A percentile compares a stretch with the other conserved stretches of the same genome.
These are phyloP conservation scores for Aplysia californica DNA, from an alignment of 1,140 invertebrate genomes.

Conservation along the genomic window DNA sequence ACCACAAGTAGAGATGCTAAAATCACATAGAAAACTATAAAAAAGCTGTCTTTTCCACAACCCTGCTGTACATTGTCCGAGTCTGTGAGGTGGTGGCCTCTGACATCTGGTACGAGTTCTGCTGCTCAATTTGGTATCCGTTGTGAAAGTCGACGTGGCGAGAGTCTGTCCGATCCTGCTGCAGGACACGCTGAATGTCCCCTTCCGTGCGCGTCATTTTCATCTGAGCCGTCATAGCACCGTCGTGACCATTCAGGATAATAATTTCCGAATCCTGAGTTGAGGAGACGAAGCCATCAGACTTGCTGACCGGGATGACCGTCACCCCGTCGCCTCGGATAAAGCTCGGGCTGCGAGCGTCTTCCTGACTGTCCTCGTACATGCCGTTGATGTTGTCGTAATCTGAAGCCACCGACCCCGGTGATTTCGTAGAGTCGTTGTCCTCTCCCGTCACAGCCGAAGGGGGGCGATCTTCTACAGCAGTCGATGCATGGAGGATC, in stretches of 20 bases:
- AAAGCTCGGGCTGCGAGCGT: conserved; percentile 1
- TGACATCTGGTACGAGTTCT: conserved; percentile 25
- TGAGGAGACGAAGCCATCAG: conserved; percentile 44
- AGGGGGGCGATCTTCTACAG: conserved; percentile 9
- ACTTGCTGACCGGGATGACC: conserved; percentile 48
- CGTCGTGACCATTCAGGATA: conserved; percentile 32
- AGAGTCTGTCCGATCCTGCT: conserved; percentile 16
- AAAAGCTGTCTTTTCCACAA: conserved; percentile 29
- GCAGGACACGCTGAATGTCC: conserved; percentile 26
- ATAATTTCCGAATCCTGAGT: conserved; percentile 28
- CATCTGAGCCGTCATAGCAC: conserved; percentile 21
- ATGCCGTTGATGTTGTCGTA: conserved; percentile 58
- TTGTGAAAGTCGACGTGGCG: conserved; percentile 28
- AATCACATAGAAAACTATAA: conserved; percentile 28
- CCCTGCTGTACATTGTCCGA: conserved; percentile 25
- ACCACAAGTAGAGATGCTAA: neutral
- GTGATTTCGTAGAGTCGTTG: conserved; percentile 37
- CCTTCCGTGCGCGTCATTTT: conserved; percentile 34
- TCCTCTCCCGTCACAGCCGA: conserved; percentile 37
- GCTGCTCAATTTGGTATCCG: conserved; percentile 32
- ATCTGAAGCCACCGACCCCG: conserved; percentile 52
- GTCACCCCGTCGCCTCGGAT: neutral
- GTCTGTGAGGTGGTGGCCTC: conserved; percentile 28
- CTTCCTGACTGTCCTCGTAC: neutral
- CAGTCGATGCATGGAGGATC: no score